Evolutionary conservation across 1,140 invertebrate genomes (phyloP).

Genomic region (Ylistrum balloti): DNA sequence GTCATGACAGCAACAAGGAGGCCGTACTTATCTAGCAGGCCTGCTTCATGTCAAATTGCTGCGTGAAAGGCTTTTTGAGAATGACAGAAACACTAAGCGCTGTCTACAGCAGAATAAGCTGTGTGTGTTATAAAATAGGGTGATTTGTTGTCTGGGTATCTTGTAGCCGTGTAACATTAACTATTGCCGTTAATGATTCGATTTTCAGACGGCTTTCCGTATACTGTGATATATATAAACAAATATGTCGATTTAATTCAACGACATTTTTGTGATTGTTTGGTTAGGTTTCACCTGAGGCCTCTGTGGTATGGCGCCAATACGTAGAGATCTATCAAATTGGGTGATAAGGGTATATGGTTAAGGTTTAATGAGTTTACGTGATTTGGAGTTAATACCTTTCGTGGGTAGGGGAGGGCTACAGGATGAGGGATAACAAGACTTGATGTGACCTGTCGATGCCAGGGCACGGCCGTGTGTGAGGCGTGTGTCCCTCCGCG

Average conservation of each 20-base stretch:
- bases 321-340: neutral
- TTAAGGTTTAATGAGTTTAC: slow-evolving; percentile 10
- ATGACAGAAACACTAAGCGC: neutral
- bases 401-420: neutral
- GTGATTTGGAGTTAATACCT: neutral
- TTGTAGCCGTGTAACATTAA: neutral
- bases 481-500: neutral
- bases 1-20: too few species aligned
- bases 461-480: slow-evolving; percentile 18
- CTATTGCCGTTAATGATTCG: neutral
- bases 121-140: neutral
- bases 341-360: neutral
- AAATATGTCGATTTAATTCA: neutral
- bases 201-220: neutral
- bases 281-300: neutral
- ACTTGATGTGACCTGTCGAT: neutral
- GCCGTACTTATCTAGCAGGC: neutral
- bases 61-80: neutral
- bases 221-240: neutral
- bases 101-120: neutral
- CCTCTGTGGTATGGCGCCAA: neutral
- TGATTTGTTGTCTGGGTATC: neutral
- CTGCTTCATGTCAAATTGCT: neutral
- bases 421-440: neutral
- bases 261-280: slow-evolving; percentile 26